Percentiles rank a stretch among this genome's conserved stretches.
Conservation (phyloP, 2,113 vertebrate species). For the Bagarius yarrelli region DNA sequence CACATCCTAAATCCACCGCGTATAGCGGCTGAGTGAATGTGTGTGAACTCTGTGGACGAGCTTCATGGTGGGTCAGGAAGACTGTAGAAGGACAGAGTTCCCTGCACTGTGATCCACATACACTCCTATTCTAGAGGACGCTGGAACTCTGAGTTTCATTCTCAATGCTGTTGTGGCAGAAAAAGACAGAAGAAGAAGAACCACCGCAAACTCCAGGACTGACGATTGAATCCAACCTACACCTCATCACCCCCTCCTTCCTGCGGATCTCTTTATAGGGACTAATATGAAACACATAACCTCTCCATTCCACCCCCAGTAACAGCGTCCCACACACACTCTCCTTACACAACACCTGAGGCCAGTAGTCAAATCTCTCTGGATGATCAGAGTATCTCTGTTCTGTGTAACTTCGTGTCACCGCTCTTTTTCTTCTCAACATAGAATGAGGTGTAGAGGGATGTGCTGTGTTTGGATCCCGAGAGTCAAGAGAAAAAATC, state of each 20-base stretch:
- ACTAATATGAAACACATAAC: not conserved
- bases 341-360: not conserved
- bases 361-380: not conserved
- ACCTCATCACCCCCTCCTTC: not conserved
- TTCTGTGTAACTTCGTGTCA: not conserved
- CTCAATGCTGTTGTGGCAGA: not conserved
- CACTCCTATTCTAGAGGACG: no score
- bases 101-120: no score
- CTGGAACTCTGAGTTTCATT: not conserved
- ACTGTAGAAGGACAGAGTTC: no score
- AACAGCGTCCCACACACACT: not conserved
- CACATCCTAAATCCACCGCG: not conserved
- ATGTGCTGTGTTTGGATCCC: not conserved
- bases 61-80: no score
- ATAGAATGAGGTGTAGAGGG: not conserved
- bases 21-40: not conserved
- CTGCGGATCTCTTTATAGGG: not conserved
- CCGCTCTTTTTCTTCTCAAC: not conserved
- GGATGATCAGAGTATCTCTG: not conserved
- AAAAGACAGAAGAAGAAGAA: not conserved
- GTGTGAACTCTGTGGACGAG: not conserved
- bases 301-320: not conserved
- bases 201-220: not conserved
- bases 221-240: not conserved
- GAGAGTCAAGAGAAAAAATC: not conserved